A percentile compares a stretch with the other conserved stretches of the same genome.
These are phyloP conservation scores for Zaprionus vittiger DNA, from an alignment of 1,140 invertebrate genomes.

Conservation along the genomic window DNA sequence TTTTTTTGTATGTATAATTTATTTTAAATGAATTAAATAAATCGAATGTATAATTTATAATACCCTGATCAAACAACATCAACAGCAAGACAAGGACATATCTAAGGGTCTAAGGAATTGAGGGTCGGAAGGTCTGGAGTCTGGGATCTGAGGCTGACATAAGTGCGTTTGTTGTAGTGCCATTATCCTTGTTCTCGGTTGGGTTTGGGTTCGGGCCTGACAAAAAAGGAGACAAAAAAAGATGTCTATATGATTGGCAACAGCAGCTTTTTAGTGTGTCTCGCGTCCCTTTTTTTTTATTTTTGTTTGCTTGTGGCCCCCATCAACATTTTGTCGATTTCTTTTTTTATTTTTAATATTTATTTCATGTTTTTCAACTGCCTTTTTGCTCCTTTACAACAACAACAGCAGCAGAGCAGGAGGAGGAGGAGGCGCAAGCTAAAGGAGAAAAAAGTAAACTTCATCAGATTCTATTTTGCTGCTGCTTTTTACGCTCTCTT, in stretches of 20 bases:
- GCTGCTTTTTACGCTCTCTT: slow-evolving; percentile 36
- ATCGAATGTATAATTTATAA: neutral
- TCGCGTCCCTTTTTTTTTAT: slow-evolving; percentile 58
- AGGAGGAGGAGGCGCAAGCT: neutral
- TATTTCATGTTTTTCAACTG: slow-evolving; percentile 64
- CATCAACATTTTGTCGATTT: slow-evolving; percentile 49
- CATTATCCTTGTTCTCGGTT: slow-evolving; percentile 53
- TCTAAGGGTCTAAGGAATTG: neutral
- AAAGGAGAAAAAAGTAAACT: slow-evolving; percentile 57
- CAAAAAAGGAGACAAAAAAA: slow-evolving; percentile 44
- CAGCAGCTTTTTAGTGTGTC: slow-evolving; percentile 77
- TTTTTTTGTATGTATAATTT: too few species aligned
- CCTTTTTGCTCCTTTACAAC: slow-evolving; percentile 29
- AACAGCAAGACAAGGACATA: slow-evolving; percentile 10
- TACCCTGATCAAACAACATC: neutral
- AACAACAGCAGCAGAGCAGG: neutral
- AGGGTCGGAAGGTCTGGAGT: neutral
- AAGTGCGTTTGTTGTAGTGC: slow-evolving; percentile 51
- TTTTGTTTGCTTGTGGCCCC: slow-evolving; percentile 43
- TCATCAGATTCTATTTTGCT: slow-evolving; percentile 65
- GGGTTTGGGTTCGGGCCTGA: slow-evolving; percentile 36
- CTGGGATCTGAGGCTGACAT: slow-evolving; percentile 32
- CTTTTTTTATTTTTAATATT: slow-evolving; percentile 61
- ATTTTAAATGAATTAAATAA: too few species aligned
- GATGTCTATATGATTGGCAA: slow-evolving; percentile 75